Conservation (phyloP, 2,113 vertebrate genomes). For the Falco punctatus region DNA sequence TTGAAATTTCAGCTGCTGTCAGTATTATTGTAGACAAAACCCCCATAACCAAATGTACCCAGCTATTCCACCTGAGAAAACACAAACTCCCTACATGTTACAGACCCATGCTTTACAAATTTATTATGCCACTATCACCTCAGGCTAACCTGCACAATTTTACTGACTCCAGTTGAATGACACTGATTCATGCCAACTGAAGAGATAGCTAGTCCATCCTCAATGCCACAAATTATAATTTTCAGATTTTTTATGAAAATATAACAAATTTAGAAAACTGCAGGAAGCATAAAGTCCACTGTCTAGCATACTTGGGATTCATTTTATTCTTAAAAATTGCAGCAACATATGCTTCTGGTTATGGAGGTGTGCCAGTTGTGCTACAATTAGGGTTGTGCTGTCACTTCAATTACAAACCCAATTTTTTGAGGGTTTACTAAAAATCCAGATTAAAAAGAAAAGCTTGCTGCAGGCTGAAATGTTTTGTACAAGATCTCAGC, state of each 20-base stretch:
- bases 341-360: conserved; percentile 16
- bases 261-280: background rate
- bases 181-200: background rate
- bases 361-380: conserved; percentile 11
- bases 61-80: background rate
- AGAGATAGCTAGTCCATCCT: background rate
- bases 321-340: conserved; percentile 34
- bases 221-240: background rate
- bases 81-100: background rate
- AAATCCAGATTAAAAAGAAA: conserved; percentile 54
- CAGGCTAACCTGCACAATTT: background rate
- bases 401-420: conserved; percentile 49
- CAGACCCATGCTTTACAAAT: background rate
- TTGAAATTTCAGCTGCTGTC: background rate
- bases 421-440: conserved; percentile 47
- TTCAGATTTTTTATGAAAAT: background rate
- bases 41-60: background rate
- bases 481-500: conserved; percentile 14
- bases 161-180: background rate
- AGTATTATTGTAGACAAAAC: background rate
- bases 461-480: conserved; percentile 35
- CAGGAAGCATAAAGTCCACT: background rate
- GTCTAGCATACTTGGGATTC: background rate
- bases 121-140: background rate
- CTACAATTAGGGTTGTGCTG: conserved; percentile 54